A percentile compares a stretch with the other conserved stretches of the same genome.
Conservation (phyloP, 1,140 invertebrate genomes). For the Agrilus planipennis region DNA sequence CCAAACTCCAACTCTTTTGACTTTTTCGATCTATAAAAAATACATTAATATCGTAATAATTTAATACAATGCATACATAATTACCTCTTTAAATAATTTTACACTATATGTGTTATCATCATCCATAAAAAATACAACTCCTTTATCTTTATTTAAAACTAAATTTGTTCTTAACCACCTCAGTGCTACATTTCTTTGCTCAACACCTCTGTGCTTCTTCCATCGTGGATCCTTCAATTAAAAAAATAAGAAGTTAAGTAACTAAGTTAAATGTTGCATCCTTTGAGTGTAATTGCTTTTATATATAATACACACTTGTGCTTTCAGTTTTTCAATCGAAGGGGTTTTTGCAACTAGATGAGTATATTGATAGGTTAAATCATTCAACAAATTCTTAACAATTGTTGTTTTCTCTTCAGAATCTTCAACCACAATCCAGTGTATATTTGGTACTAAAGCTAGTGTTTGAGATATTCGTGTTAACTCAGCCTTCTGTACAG, state of each 20-base stretch:
- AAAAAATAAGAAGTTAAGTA: constrained; percentile 12
- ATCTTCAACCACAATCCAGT: constrained; percentile 96
- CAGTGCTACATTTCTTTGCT: constrained; percentile 84
- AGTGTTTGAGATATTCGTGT: constrained; percentile 86
- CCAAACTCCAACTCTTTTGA: constrained; percentile 88
- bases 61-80: constrained; percentile 6
- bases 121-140: constrained; percentile 95
- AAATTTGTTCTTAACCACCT: constrained; percentile 72
- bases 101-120: constrained; percentile 95
- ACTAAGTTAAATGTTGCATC: no score
- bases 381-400: constrained; percentile 67
- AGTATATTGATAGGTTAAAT: constrained; percentile 59
- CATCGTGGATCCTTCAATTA: constrained; percentile 65
- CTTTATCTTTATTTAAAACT: constrained; percentile 43
- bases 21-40: constrained; percentile 56
- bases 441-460: constrained; percentile 74
- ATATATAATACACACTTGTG: constrained; percentile 30
- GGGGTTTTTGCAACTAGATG: constrained; percentile 64
- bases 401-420: constrained; percentile 58
- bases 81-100: constrained; percentile 81
- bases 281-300: background rate
- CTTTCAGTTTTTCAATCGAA: constrained; percentile 31
- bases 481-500: constrained; percentile 91
- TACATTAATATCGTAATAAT: background rate
- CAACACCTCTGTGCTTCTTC: constrained; percentile 87